Conservation (phyloP, 1,140 invertebrate genomes). For the Chrysoperla carnea region DNA sequence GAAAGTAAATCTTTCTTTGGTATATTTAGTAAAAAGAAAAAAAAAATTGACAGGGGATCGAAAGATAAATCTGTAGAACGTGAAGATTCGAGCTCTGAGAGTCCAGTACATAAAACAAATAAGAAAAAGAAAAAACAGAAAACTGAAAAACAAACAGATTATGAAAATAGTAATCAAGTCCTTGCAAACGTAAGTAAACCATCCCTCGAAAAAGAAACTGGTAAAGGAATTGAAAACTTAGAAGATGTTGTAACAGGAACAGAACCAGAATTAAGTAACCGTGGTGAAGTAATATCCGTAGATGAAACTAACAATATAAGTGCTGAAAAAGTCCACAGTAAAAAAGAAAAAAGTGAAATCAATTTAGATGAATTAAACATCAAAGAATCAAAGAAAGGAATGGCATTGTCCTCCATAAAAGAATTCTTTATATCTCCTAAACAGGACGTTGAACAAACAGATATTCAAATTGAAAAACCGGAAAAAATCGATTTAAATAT, state of each 20-base stretch:
- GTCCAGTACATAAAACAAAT: neutral
- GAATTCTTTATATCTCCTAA: neutral
- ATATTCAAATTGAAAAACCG: neutral
- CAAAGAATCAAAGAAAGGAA: too few relatives aligned
- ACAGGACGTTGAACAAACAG: conserved; percentile 5
- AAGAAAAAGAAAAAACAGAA: neutral
- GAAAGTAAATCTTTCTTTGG: conserved; percentile 12
- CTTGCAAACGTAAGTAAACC: neutral
- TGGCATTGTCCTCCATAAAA: too few relatives aligned
- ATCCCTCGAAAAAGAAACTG: neutral
- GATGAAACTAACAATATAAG: conserved; percentile 5
- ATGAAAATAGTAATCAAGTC: neutral
- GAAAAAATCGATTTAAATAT: neutral
- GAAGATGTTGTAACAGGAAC: neutral
- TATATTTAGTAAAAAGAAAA: conserved; percentile 12
- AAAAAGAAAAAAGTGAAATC: conserved; percentile 1
- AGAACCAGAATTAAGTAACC: neutral
- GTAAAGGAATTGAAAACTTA: conserved; percentile 5
- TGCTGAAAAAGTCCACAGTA: neutral
- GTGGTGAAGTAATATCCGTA: conserved; percentile 4
- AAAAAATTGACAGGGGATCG: conserved; percentile 4
- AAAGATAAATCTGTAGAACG: neutral
- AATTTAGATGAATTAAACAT: too few relatives aligned
- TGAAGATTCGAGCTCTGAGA: neutral
- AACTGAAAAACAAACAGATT: neutral